Evolutionary conservation across 2,888 invertebrate species (phyloP), one percentile per base, ranked within the genome.

Genomic region (Drosophila vallismaia): DNA sequence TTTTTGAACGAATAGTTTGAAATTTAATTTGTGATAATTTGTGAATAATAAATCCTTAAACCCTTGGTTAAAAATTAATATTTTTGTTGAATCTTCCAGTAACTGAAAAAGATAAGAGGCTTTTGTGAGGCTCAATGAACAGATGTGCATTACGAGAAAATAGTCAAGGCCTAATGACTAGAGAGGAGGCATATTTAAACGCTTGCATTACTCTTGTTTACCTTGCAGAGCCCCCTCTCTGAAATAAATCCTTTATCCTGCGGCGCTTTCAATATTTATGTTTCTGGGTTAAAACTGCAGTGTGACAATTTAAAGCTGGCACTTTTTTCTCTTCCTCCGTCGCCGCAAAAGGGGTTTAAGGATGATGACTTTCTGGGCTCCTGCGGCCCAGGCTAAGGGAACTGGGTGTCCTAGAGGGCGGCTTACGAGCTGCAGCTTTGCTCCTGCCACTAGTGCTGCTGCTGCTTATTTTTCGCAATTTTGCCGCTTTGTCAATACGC

Each of bases 221-320:
- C n/a, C 8, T 3, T 19, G 6, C 14, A 7, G 3, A 0, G 7
- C 33, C 5, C 45, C 8, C 42, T n/a, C 19, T 19, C 33, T 31
- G 40, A 19, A 44, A 44, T 56, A 14, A 12, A 3, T 40, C 24
- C 33, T 19, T 12, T 33, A 19, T 9, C 26, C 12, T 31, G 5
- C 7, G 12, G n/a, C 10, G 24, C 26, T 33, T 75, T 74, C 76
- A 73, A 76, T 86, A 86, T 84, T 84, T 85, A 88, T 85, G 84
- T 86, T 85, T 85, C 79, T 85, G 78, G 84, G 88, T 85, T 84
- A 84, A 75, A 74, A 71, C 73, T 72, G 72, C 74, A 69, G 70
- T 59, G 67, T 59, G 79, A 82, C 74, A 79, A 71, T 82, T 71
- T 63, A 68, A 74, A 63, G 69, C 71, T 56, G 31, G 50, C 44